phyloP scores from a whole-genome alignment of 2,888 invertebrate genomes.

The Galerucella nymphaeae region DNA sequence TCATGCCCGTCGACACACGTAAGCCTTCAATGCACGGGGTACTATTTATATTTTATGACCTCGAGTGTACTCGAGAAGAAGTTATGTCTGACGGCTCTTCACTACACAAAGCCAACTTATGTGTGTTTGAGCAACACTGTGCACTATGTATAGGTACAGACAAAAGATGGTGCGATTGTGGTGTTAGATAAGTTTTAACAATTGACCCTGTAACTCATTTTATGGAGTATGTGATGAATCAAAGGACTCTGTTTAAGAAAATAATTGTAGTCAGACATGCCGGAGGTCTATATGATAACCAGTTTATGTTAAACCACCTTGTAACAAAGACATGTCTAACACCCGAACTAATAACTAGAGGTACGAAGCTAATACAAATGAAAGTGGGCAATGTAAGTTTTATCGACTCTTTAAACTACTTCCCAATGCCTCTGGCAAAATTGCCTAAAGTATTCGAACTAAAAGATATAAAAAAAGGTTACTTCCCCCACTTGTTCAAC shows the following conservation, averaged over 20 bases:
- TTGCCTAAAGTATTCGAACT: slow-evolving; percentile 45
- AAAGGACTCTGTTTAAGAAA: slow-evolving; percentile 20
- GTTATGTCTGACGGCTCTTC: slow-evolving; percentile 18
- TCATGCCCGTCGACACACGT: slow-evolving; percentile 12
- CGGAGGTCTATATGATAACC: slow-evolving; percentile 25
- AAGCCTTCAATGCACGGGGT: slow-evolving; percentile 24
- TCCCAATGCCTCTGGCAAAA: slow-evolving; percentile 3
- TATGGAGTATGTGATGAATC: neutral
- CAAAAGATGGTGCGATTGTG: slow-evolving; percentile 26
- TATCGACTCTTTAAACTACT: slow-evolving; percentile 49
- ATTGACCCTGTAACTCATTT: neutral
- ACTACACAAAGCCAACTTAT: slow-evolving; percentile 38
- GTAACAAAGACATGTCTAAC: slow-evolving; percentile 28
- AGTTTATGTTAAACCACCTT: slow-evolving; percentile 34
- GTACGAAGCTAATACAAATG: slow-evolving; percentile 37
- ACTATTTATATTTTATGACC: slow-evolving; percentile 37
- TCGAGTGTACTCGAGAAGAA: slow-evolving; percentile 34
- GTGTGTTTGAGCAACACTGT: slow-evolving; percentile 35
- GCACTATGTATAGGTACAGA: slow-evolving; percentile 24
- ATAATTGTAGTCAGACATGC: slow-evolving; percentile 19
- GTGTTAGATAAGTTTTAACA: slow-evolving; percentile 16
- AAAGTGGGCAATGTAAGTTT: slow-evolving; percentile 33
- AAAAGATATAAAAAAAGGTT: no score
- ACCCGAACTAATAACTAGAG: slow-evolving; percentile 34
- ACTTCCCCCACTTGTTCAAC: no score